A percentile compares a stretch with the other conserved stretches of the same genome.
Conservation (phyloP, 2,888 invertebrate genomes). For the Margaritifera margaritifera region DNA sequence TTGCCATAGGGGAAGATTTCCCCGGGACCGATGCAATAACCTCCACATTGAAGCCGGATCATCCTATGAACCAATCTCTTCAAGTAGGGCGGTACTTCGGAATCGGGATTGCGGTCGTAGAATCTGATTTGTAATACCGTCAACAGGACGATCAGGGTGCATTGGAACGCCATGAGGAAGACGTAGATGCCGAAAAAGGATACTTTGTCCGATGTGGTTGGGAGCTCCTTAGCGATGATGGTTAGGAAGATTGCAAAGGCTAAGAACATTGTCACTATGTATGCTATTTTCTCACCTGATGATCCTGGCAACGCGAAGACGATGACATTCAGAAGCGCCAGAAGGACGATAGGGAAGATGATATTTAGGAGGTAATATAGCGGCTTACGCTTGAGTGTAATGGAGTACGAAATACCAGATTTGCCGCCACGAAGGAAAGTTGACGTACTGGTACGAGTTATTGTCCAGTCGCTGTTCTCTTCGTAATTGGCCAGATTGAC, state of each 20-base stretch:
- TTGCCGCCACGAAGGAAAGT: conserved; percentile 18
- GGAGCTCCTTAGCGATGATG: conserved; percentile 38
- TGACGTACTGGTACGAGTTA: conserved; percentile 13
- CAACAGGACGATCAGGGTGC: conserved; percentile 29
- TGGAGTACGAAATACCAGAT: conserved; percentile 30
- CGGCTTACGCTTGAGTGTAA: conserved; percentile 39
- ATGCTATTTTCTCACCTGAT: conserved; percentile 42
- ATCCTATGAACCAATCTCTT: conserved; percentile 10
- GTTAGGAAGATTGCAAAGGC: conserved; percentile 47
- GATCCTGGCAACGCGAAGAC: conserved; percentile 40
- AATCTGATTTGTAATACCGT: conserved; percentile 33
- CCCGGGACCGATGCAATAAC: conserved; percentile 20
- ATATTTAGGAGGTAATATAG: conserved; percentile 41
- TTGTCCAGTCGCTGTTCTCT: conserved; percentile 37
- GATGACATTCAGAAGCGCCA: conserved; percentile 34
- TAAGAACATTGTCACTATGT: conserved; percentile 40
- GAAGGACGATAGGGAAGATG: conserved; percentile 34
- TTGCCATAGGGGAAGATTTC: conserved; percentile 13
- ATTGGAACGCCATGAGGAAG: conserved; percentile 30
- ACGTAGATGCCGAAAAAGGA: conserved; percentile 37
- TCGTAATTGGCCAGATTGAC: conserved; percentile 27
- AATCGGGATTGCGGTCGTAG: conserved; percentile 21
- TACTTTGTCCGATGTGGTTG: conserved; percentile 32
- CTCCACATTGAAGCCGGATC: conserved; percentile 3
- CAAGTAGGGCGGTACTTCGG: conserved; percentile 13